Base-by-base conservation (phyloP, 2,797 vertebrate species). In the Channa striata region DNA sequence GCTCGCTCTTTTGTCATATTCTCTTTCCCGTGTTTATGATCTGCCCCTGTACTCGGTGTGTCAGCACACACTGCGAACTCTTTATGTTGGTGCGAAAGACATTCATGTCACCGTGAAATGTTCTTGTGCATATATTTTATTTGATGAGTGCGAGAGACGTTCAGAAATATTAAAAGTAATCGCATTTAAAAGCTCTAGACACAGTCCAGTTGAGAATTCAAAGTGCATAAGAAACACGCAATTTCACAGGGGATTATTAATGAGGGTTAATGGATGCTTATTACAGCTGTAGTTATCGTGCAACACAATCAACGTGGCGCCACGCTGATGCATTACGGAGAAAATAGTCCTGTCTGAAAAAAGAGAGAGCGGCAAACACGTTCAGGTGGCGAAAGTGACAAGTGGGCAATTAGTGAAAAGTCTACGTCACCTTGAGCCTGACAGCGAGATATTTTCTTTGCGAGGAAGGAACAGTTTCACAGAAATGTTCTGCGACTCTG, bases 341-440 rank as follows among this genome's bases (percentile, higher is more conserved):
- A 77, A 60, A 82, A 74, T 36, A 50, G 46, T 65, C 39, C 47
- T 47, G 23, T 76, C 44, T 51, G 66, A 64, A 47, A 43, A 37
- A 36, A 30, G 54, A 50, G 51, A 53, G 20, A 68, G 44, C 2
- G 66, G 39, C 50, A 81, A 82, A 78, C 58, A 76, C 49, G 70
- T 81, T 81, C 54, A 80, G 76, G 66, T 81, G 75, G 64, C 53
- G 36, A 53, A 74, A 78, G 82, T 86, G 86, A 86, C 83, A 85
- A 77, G 72, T 78, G 67, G 82, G 76, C 85, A 89, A 87, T 89
- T 79, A 85, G 57, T 33, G 17, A 73, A 72, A 74, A 48, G 73
- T 78, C 80, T 43, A 14, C 19, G 40, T 52, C 71, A 81, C 85
- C 84, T 78, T 85, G 76, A 85, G 57, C 49, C 46, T 2, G 37